These are phyloP conservation scores for Grantiella picta DNA, from an alignment of 2,113 vertebrate genomes.

Conservation along the genomic window DNA sequence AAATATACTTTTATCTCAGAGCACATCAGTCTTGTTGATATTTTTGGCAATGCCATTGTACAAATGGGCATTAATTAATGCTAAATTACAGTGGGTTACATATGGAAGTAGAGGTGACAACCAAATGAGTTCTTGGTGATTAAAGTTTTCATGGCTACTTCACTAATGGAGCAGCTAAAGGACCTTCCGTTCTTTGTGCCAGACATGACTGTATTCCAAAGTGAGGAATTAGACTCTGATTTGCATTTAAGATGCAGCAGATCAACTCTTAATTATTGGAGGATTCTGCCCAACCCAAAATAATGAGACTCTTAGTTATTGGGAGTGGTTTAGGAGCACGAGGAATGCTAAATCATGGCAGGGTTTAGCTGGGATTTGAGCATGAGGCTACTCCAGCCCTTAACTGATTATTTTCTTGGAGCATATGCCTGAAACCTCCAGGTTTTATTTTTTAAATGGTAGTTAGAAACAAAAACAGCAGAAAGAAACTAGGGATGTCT, in stretches of 20 bases:
- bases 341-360: background rate
- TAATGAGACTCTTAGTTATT: background rate
- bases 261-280: background rate
- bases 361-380: background rate
- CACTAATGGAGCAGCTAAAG: background rate
- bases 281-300: background rate
- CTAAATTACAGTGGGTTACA: constrained; percentile 46
- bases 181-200: background rate
- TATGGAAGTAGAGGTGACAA: constrained; percentile 58
- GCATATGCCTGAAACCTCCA: background rate
- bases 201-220: background rate
- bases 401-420: background rate
- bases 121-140: constrained; percentile 57
- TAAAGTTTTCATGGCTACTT: background rate
- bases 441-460: background rate
- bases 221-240: background rate
- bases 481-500: background rate
- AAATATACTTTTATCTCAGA: constrained; percentile 28
- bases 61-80: constrained; percentile 62
- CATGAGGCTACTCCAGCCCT: background rate
- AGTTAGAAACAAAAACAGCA: background rate
- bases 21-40: constrained; percentile 5
- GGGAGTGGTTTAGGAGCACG: background rate
- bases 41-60: constrained; percentile 2
- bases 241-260: background rate